These are phyloP conservation scores for Sebastes goodei DNA, from an alignment of 2,797 vertebrate genomes.

Conservation along the genomic window DNA sequence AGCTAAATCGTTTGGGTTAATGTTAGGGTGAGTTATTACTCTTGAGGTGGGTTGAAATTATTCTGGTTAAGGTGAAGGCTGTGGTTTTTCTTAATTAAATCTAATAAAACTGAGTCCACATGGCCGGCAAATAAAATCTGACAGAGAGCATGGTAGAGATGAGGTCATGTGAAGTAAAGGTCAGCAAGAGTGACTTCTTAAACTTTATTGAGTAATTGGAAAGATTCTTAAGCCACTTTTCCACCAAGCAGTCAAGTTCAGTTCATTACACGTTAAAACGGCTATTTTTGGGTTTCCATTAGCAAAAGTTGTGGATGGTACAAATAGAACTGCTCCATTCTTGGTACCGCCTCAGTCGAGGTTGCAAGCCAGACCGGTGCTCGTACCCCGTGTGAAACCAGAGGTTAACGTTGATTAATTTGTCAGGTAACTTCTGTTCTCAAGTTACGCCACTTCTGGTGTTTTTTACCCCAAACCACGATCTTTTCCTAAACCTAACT, in stretches of 20 bases:
- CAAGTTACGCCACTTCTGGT: too few relatives aligned
- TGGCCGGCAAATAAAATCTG: neutral
- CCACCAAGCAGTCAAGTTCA: too few relatives aligned
- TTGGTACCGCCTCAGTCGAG: too few relatives aligned
- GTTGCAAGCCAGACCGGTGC: too few relatives aligned
- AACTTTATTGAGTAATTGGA: neutral
- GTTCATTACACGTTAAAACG: too few relatives aligned
- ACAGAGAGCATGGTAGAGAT: neutral
- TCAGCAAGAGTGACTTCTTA: neutral
- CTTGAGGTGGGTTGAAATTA: neutral
- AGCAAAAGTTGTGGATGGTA: too few relatives aligned
- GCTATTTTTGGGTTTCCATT: too few relatives aligned
- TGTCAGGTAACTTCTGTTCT: too few relatives aligned
- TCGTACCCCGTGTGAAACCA: too few relatives aligned
- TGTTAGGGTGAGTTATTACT: neutral
- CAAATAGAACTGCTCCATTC: too few relatives aligned
- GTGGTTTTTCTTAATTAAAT: neutral
- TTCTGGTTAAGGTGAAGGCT: neutral
- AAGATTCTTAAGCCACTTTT: neutral
- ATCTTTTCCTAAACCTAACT: too few relatives aligned
- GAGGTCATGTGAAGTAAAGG: slow-evolving; percentile 5
- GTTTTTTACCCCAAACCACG: fast-evolving
- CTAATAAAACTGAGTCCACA: slow-evolving; percentile 3
- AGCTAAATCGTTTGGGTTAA: fast-evolving
- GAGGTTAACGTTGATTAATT: fast-evolving